Conservation (phyloP, 2,888 invertebrate species). For the Meloe dianella region DNA sequence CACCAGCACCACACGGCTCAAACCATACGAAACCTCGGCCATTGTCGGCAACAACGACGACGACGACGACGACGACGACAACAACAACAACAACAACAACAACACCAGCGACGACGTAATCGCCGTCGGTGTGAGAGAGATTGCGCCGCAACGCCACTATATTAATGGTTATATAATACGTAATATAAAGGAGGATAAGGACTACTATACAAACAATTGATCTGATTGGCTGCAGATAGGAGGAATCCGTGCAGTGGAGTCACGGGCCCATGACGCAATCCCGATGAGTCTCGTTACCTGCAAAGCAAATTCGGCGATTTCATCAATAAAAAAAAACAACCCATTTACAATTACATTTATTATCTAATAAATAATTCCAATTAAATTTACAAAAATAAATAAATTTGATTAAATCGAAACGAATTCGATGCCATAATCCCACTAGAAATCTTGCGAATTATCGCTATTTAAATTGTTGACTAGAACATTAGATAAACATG, state of each 20-base stretch:
- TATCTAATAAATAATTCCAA: background rate
- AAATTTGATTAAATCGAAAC: background rate
- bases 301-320: too few relatives aligned
- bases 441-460: slow-evolving; percentile 55
- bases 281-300: slow-evolving; percentile 23
- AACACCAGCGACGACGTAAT: slow-evolving; percentile 49
- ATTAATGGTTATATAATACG: background rate
- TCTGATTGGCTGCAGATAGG: slow-evolving; percentile 58
- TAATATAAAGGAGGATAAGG: background rate
- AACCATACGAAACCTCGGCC: slow-evolving; percentile 45
- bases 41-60: slow-evolving; percentile 56
- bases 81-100: slow-evolving; percentile 37
- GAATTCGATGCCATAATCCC: background rate
- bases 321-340: background rate
- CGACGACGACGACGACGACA: slow-evolving; percentile 45
- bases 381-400: slow-evolving; percentile 1
- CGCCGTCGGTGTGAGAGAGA: slow-evolving; percentile 23
- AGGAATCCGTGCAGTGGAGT: slow-evolving; percentile 58
- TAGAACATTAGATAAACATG: slow-evolving; percentile 51
- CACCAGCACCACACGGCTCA: slow-evolving; percentile 53
- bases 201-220: slow-evolving; percentile 49
- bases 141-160: slow-evolving; percentile 18
- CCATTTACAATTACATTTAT: background rate
- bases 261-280: slow-evolving; percentile 42
- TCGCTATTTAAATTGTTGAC: slow-evolving; percentile 55